Base-by-base conservation (phyloP, 1,140 invertebrate genomes). In the Stegodyphus mimosarum region DNA sequence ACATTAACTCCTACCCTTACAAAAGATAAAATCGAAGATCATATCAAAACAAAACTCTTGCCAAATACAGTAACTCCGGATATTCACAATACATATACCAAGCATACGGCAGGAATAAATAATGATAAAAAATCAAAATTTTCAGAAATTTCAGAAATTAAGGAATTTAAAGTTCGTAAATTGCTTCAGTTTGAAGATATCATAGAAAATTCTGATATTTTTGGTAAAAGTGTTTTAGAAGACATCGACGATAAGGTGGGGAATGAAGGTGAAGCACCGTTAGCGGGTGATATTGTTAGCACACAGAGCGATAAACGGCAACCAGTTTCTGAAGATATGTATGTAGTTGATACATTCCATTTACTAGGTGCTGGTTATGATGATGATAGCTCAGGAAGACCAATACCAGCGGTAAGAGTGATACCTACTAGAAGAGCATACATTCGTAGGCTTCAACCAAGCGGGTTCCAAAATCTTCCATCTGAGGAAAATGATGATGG, bases 401-500 rank as follows among this genome's bases (percentile, higher is more conserved):
- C 83, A 7, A 86, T 86, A 51, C 83, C 83, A n/a, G 49, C 83
- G 2, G 75, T 86, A 10, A 76, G 83, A 64, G 83, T 86, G 0
- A 78, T 86, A 53, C 83, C 83, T 48, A 86, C 83, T 0, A 49
- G 83, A 60, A 49, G 83, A 53, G 83, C 83, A n/a, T 86, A 86
- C 17, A 73, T 86, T 52, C 52, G 83, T 2, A 17, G 83, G 53
- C 71, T 86, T 49, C 78, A 72, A 69, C 81, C 81, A 7, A 63
- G 69, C 6, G 66, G 67, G 6, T 53, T 75, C 7, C 53, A n/a
- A 51, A 70, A 78, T 60, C 11, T 71, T 6, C 53, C 74, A 52
- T n/a, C 50, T 49, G 81, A 84, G 7, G 64, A 63, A 33, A 33
- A 72, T 10, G 50, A 60, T 52, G 73, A 84, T 17, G 72, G 76